These are phyloP conservation scores for Boloria euphrosyne DNA, from an alignment of 2,888 invertebrate species.

Conservation along the genomic window DNA sequence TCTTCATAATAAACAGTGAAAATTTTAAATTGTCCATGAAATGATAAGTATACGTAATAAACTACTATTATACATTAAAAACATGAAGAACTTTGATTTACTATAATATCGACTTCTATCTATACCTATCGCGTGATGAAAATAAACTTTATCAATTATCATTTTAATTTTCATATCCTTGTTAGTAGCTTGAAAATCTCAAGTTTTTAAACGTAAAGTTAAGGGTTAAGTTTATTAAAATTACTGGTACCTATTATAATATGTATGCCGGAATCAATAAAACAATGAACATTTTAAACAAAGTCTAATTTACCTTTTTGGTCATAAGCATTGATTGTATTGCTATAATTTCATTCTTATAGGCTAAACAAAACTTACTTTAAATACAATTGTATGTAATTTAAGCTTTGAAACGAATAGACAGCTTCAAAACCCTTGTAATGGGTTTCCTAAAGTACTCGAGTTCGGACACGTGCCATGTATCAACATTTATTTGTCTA, in stretches of 20 bases:
- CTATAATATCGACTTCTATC: background rate
- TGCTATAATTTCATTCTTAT: background rate
- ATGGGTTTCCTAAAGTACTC: constrained; percentile 17
- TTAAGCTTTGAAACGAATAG: background rate
- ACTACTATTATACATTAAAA: background rate
- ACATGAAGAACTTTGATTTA: background rate
- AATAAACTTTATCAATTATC: no score
- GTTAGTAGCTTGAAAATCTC: no score
- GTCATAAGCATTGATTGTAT: background rate
- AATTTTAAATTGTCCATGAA: background rate
- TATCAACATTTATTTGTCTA: constrained; percentile 22
- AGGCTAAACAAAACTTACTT: constrained; percentile 10
- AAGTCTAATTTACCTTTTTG: background rate
- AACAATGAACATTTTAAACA: constrained; percentile 12
- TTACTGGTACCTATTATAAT: background rate
- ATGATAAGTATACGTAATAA: background rate
- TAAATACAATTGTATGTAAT: background rate
- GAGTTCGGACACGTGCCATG: constrained; percentile 43
- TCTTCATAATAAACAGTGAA: background rate
- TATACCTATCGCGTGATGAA: no score
- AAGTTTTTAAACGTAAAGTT: no score
- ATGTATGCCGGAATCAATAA: background rate
- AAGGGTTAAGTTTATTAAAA: background rate
- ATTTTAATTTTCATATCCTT: no score
- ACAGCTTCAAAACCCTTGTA: constrained; percentile 11